Conservation (phyloP, 2,888 invertebrate genomes). For the Ischnura elegans region DNA sequence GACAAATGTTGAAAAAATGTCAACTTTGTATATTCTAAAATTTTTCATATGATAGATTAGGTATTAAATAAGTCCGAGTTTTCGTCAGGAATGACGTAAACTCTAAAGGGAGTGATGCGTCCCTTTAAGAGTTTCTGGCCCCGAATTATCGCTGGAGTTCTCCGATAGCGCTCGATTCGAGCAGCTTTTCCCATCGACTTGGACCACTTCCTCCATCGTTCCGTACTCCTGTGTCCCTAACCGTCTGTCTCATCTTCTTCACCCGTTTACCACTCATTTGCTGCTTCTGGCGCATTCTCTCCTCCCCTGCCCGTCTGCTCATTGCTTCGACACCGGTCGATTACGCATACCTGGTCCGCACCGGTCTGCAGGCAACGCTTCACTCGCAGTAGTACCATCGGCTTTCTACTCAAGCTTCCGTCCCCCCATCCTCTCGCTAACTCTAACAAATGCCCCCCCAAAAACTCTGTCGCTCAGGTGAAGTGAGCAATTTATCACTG, state of each 20-base stretch:
- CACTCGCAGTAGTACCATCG: neutral
- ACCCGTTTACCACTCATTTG: neutral
- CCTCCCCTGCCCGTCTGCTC: neutral
- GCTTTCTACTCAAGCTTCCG: neutral
- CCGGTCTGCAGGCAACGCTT: neutral
- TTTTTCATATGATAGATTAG: no score
- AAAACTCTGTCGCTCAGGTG: neutral
- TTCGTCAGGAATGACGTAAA: no score
- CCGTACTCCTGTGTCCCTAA: neutral
- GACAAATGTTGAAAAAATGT: no score
- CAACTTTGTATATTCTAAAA: no score
- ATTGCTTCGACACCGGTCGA: slow-evolving; percentile 8
- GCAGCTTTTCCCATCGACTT: neutral
- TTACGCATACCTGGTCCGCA: neutral
- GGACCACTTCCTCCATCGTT: no score
- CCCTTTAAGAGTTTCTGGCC: no score
- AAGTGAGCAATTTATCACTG: slow-evolving; percentile 17
- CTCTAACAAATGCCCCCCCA: slow-evolving; percentile 3
- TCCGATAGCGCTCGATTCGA: neutral
- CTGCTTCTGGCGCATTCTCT: neutral
- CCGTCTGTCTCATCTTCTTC: neutral
- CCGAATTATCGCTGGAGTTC: no score
- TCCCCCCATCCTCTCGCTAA: neutral
- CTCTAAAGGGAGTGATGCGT: no score
- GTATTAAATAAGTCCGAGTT: no score